Evolutionary conservation across 2,888 invertebrate genomes (phyloP), one percentile per base, ranked within the genome.

Genomic region (Punctoribates punctum): DNA sequence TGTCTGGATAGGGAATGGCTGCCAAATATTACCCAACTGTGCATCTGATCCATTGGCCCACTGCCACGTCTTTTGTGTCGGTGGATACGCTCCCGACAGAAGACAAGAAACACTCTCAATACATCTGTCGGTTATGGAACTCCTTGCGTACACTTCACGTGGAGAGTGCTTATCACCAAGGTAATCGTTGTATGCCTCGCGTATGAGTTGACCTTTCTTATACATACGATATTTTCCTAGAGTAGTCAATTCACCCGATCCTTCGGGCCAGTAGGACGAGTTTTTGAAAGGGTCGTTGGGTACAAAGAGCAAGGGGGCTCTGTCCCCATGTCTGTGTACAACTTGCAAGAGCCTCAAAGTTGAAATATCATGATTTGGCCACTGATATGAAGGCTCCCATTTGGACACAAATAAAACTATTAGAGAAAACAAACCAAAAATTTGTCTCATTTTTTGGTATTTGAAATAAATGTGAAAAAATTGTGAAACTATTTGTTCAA

Each of bases 201-300:
- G 70, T 20, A 76, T 42, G 20, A 29, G 74, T 72, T 70, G 20
- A 23, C 78, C 78, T 9, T 74, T 42, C 72, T 51, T 42, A 70
- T 74, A 78, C 62, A 76, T 48, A 27, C 78, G 57, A 27, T 74
- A 48, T 15, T 75, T 77, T 9, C 77, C 77, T 6, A 15, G n/a
- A 15, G 27, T 27, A 17, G 76, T 62, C 25, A 78, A 29, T 38
- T 78, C 70, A 1, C 62, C 62, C 11, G 74, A 20, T 0, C 78
- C 78, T 65, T 74, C 72, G 23, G 65, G 70, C 78, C 78, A 78
- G 13, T 57, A 76, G 4, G n/a, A n/a, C 8, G 51, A n/a, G 20
- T 75, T 27, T 11, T 46, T 23, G 65, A 62, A 77, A 1, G 78
- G 78, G 67, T 78, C 78, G n/a, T 76, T 76, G 13, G 74, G 74